Evolutionary conservation across 2,113 vertebrate genomes (phyloP).

Genomic region (Grus americana): DNA sequence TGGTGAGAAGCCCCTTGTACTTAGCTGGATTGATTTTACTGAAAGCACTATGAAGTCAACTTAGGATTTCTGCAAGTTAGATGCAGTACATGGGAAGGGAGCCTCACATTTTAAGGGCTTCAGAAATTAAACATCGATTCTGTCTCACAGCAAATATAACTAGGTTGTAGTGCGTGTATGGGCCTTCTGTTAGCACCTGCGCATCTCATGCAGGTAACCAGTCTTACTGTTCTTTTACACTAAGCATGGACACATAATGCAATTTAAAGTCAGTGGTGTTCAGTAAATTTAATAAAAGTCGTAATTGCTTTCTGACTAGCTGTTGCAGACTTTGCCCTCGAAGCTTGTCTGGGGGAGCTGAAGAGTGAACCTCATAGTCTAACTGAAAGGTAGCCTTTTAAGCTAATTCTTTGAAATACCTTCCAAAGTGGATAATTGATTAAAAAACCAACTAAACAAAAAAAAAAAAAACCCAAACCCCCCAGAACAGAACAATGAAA

Average conservation of each 20-base stretch:
- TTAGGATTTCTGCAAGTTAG: neutral
- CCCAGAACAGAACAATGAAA: neutral
- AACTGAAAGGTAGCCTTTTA: neutral
- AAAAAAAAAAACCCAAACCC: no score
- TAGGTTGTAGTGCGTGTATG: neutral
- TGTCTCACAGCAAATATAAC: neutral
- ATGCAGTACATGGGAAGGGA: neutral
- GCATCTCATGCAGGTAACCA: neutral
- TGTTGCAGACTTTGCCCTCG: neutral
- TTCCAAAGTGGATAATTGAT: neutral
- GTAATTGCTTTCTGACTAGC: neutral
- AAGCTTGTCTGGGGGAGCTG: neutral
- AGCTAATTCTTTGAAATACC: neutral
- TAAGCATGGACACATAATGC: neutral
- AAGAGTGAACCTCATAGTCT: neutral
- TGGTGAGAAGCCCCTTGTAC: neutral
- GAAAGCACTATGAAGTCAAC: accelerated
- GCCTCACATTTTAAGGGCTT: neutral
- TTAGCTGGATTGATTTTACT: neutral
- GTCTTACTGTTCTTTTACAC: neutral
- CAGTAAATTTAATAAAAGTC: neutral
- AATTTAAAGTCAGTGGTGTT: neutral
- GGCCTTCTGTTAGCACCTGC: neutral
- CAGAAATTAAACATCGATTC: neutral
- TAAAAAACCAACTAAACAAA: no score